phyloP scores from a whole-genome alignment of 1,140 invertebrate genomes.

The Leptonema lineaticorne region DNA sequence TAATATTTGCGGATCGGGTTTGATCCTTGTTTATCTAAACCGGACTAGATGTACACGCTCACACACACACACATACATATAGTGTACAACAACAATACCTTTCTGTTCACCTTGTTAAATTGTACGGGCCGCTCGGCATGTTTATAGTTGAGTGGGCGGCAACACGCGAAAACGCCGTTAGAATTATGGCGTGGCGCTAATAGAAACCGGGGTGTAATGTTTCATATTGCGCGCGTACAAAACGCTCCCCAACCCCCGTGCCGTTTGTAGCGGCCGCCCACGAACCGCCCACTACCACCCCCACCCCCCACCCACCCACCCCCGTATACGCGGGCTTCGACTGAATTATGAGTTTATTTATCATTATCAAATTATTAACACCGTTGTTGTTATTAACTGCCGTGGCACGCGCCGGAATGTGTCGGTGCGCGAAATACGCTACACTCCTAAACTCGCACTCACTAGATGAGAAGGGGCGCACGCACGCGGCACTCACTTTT shows the following conservation, averaged over 20 bases:
- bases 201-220: constrained; percentile 42
- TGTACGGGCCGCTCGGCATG: constrained; percentile 32
- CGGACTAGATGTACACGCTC: constrained; percentile 29
- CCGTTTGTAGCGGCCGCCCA: not conserved
- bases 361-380: constrained; percentile 59
- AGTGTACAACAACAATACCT: not conserved
- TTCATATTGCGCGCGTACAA: constrained; percentile 38
- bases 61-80: not conserved
- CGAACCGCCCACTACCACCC: constrained; percentile 6
- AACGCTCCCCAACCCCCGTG: constrained; percentile 28
- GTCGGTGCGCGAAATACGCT: constrained; percentile 27
- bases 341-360: constrained; percentile 59
- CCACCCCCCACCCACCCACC: too few species aligned
- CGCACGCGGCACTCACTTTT: constrained; percentile 29
- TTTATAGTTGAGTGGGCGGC: constrained; percentile 41
- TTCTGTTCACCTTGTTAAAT: constrained; percentile 37
- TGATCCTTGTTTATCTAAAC: constrained; percentile 32
- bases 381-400: constrained; percentile 42
- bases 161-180: constrained; percentile 41
- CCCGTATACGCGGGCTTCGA: constrained; percentile 35
- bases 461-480: not conserved
- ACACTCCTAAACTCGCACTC: constrained; percentile 9
- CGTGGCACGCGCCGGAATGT: constrained; percentile 24
- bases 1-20: constrained; percentile 30
- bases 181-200: constrained; percentile 41